Evolutionary conservation across 2,888 invertebrate genomes (phyloP), one percentile per base, ranked within the genome.

Genomic region (Latheticus oryzae): DNA sequence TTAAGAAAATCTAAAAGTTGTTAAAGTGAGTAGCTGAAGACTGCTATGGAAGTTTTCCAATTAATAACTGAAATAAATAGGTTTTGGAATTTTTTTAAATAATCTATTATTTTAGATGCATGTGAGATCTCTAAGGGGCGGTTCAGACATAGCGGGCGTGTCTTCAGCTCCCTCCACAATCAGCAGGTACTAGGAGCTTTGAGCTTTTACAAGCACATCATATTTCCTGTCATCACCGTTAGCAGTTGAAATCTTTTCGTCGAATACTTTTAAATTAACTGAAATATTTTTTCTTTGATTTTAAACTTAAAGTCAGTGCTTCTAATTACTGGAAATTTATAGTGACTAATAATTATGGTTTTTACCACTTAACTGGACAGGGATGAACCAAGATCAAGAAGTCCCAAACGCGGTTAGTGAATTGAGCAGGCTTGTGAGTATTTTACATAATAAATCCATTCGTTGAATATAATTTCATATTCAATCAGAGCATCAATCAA

Each of bases 351-450:
- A 12, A 5, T 26, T 26, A 26, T 1, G 1, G 15, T 5, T 3
- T 24, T 11, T 24, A 5, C 15, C n/a, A n/a, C n/a, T n/a, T n/a
- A n/a, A n/a, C 12, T 57, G 47, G 54, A 55, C 56, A 69, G 71
- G 69, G 58, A 78, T 78, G 78, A 76, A 75, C 71, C 74, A 76
- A 63, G 78, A 78, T 62, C 79, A 78, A 68, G 77, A 79, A 71
- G 78, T 77, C 58, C 76, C 78, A 40, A 72, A 74, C 38, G 69
- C 71, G 40, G 70, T 74, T 40, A 73, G 71, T 64, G 78, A 79
- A 60, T 65, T 77, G 47, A 71, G 75, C 47, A 69, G 76, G 71
- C 68, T 79, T 67, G 79, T 79, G 69, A 78, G 78, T 77, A 35
- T 26, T 8, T 2, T 30, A 9, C n/a, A 21, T 9, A 9, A 5